Evolutionary conservation across 2,113 vertebrate species (phyloP).

Genomic region (Orcinus orca): DNA sequence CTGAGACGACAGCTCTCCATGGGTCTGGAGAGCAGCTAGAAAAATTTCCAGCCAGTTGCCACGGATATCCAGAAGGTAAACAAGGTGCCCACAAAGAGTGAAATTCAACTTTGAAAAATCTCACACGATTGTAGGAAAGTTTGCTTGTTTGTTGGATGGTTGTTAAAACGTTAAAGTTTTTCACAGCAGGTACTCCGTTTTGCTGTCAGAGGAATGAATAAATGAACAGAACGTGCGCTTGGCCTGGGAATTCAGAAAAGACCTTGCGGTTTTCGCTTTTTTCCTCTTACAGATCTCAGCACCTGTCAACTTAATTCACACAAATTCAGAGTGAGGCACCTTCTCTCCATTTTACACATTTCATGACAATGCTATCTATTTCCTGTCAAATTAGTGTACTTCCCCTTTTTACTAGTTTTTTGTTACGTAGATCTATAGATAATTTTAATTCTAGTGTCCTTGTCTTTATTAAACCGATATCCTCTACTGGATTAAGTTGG

Average conservation of each 20-base stretch:
- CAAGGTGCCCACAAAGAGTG: background rate
- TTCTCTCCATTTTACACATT: conserved; percentile 64
- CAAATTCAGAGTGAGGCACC: conserved; percentile 55
- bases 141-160: conserved; percentile 47
- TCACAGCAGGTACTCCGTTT: conserved; percentile 17
- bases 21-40: background rate
- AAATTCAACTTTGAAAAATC: conserved; percentile 39
- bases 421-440: conserved; percentile 61
- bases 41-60: conserved; percentile 3
- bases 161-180: conserved; percentile 30
- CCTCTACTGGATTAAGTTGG: conserved; percentile 70
- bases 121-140: conserved; percentile 4
- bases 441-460: conserved; percentile 75
- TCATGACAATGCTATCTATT: conserved; percentile 61
- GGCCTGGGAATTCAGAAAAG: conserved; percentile 43
- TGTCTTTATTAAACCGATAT: conserved; percentile 72
- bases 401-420: conserved; percentile 51
- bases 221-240: background rate
- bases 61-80: conserved; percentile 55
- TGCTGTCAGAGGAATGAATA: conserved; percentile 50
- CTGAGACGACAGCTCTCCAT: background rate
- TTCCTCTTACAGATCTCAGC: conserved; percentile 19
- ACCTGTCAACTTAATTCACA: conserved; percentile 62
- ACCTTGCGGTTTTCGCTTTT: background rate
- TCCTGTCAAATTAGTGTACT: conserved; percentile 64